These are phyloP conservation scores for Scaptomyza parva DNA, from an alignment of 2,888 invertebrate genomes.

Conservation along the genomic window DNA sequence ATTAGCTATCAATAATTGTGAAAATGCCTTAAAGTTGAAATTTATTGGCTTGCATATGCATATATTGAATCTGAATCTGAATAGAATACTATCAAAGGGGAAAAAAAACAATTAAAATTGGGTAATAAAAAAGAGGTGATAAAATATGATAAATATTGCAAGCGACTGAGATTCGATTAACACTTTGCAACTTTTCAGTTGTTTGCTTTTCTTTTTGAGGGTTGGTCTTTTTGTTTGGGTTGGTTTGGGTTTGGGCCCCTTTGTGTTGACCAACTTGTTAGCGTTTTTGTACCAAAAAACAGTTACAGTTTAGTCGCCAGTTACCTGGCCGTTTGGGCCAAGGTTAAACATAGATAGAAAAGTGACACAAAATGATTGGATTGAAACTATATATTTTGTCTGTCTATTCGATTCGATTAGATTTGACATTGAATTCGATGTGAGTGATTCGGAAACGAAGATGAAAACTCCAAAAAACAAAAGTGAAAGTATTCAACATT, in stretches of 20 bases:
- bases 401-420: conserved; percentile 17
- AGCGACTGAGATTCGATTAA: conserved; percentile 2
- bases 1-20: conserved; percentile 33
- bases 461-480: conserved; percentile 20
- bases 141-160: not conserved
- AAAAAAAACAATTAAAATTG: conserved; percentile 4
- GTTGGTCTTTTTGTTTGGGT: no score
- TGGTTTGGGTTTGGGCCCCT: conserved; percentile 15
- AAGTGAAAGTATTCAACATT: conserved; percentile 47
- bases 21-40: conserved; percentile 12
- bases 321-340: conserved; percentile 39
- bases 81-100: conserved; percentile 26
- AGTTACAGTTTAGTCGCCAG: no score
- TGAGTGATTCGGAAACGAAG: conserved; percentile 8
- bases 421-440: conserved; percentile 48
- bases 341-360: conserved; percentile 45
- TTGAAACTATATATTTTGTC: conserved; percentile 17
- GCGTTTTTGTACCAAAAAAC: conserved; percentile 20
- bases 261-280: conserved; percentile 38
- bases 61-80: conserved; percentile 16
- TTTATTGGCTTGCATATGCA: conserved; percentile 22
- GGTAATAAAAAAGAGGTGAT: conserved; percentile 2
- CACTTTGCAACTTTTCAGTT: not conserved
- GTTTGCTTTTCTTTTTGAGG: conserved; percentile 25
- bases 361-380: conserved; percentile 24